Conservation (phyloP, 2,797 vertebrate species). For the Simalia tracyae region DNA sequence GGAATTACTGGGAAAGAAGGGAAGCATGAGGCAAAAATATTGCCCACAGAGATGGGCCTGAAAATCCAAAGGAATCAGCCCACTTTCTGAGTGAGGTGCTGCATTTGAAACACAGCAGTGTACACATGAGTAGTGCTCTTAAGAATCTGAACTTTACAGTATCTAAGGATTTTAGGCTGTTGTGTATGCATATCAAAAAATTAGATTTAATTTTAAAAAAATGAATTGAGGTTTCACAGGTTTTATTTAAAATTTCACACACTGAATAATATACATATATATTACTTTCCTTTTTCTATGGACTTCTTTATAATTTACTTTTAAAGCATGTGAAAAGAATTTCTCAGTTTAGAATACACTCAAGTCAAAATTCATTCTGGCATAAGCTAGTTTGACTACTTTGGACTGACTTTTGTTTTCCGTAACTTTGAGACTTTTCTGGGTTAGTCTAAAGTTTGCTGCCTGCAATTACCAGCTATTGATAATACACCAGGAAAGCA, state of each 20-base stretch:
- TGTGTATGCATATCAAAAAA: neutral
- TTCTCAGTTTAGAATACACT: neutral
- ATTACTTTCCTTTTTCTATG: neutral
- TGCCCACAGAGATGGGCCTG: neutral
- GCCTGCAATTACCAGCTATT: slow-evolving; percentile 12
- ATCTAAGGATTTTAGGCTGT: neutral
- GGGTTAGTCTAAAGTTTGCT: slow-evolving; percentile 1
- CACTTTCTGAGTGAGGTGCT: neutral
- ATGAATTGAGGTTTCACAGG: neutral
- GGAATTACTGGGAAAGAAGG: neutral
- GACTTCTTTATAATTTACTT: neutral
- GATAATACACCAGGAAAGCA: neutral
- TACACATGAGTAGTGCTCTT: neutral
- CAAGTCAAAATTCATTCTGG: neutral
- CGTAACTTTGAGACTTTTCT: neutral
- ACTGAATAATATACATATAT: neutral
- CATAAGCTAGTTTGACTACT: slow-evolving; percentile 16
- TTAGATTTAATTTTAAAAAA: neutral
- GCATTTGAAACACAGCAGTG: neutral
- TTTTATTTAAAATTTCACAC: rapidly evolving
- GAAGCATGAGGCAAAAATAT: neutral
- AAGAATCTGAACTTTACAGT: neutral
- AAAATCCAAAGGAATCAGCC: neutral
- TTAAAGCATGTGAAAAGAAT: neutral
- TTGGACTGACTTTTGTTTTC: slow-evolving; percentile 20